These are phyloP conservation scores for Achatina immaculata DNA, from an alignment of 1,140 invertebrate species.

Conservation along the genomic window DNA sequence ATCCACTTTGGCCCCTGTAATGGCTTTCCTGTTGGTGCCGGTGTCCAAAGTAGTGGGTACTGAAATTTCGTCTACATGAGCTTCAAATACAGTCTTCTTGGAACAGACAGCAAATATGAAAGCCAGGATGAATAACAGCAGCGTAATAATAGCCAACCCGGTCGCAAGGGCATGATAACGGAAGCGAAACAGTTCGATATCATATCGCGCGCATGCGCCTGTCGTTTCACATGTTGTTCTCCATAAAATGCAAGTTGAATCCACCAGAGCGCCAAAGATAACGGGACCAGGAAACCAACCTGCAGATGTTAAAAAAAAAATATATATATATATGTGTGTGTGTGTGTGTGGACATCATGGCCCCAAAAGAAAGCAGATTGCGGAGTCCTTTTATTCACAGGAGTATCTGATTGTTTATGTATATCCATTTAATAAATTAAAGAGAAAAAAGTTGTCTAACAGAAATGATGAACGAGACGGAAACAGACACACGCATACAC, in stretches of 20 bases:
- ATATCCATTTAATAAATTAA: no score
- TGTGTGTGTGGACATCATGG: no score
- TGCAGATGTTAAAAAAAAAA: conserved; percentile 4
- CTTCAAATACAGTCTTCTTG: background rate
- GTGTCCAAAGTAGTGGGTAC: background rate
- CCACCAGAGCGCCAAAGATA: conserved; percentile 48
- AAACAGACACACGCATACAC: no score
- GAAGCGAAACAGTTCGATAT: conserved; percentile 42
- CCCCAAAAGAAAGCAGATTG: no score
- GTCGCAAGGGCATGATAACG: conserved; percentile 1
- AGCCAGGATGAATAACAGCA: background rate
- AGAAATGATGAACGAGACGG: no score
- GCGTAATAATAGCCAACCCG: background rate
- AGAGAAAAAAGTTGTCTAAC: no score
- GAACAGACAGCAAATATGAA: background rate
- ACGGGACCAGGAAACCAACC: conserved; percentile 56
- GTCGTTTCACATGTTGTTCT: conserved; percentile 39
- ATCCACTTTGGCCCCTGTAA: background rate
- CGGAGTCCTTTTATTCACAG: no score
- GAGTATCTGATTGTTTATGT: no score
- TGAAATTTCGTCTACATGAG: background rate
- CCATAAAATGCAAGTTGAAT: conserved; percentile 49
- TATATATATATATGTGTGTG: no score
- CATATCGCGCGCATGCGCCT: conserved; percentile 40
- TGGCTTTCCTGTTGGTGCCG: background rate